Evolutionary conservation across 2,888 invertebrate genomes (phyloP).

Genomic region (Xylocampa areola): DNA sequence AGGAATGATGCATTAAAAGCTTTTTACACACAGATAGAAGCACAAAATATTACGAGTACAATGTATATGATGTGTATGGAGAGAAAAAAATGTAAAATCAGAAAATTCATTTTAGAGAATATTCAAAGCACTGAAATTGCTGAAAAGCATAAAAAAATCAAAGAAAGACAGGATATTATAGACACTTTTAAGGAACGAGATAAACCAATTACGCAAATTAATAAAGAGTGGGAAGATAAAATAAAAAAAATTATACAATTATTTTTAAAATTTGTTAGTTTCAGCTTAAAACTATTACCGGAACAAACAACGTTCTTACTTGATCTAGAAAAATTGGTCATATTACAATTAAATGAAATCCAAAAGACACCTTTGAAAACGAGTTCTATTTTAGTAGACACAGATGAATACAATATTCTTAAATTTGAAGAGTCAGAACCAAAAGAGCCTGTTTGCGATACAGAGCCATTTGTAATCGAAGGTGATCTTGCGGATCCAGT

Average conservation of each 20-base stretch:
- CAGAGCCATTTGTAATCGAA: constrained; percentile 75
- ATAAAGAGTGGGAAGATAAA: constrained; percentile 80
- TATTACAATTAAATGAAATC: constrained; percentile 83
- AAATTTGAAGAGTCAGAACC: constrained; percentile 65
- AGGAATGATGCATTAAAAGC: constrained; percentile 79
- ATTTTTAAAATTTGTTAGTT: constrained; percentile 83
- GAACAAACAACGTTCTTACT: constrained; percentile 83
- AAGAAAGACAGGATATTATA: constrained; percentile 69
- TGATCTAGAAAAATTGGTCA: constrained; percentile 82
- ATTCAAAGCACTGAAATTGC: constrained; percentile 71
- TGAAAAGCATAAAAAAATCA: constrained; percentile 73
- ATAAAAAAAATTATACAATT: constrained; percentile 79
- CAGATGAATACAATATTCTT: constrained; percentile 68
- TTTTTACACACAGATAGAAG: constrained; percentile 76
- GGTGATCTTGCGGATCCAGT: constrained; percentile 73
- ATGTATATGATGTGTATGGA: constrained; percentile 85
- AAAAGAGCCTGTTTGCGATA: constrained; percentile 62
- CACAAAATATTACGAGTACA: constrained; percentile 77
- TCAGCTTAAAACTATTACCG: constrained; percentile 80
- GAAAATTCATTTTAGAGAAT: constrained; percentile 76
- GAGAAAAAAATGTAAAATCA: constrained; percentile 83
- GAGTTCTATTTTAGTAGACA: constrained; percentile 71
- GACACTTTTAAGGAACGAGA: constrained; percentile 68
- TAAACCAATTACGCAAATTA: constrained; percentile 69
- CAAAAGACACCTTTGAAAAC: constrained; percentile 68